A percentile compares a stretch with the other conserved stretches of the same genome.
These are phyloP conservation scores for Lasiurus borealis DNA, from an alignment of 2,113 vertebrate species.

Conservation along the genomic window DNA sequence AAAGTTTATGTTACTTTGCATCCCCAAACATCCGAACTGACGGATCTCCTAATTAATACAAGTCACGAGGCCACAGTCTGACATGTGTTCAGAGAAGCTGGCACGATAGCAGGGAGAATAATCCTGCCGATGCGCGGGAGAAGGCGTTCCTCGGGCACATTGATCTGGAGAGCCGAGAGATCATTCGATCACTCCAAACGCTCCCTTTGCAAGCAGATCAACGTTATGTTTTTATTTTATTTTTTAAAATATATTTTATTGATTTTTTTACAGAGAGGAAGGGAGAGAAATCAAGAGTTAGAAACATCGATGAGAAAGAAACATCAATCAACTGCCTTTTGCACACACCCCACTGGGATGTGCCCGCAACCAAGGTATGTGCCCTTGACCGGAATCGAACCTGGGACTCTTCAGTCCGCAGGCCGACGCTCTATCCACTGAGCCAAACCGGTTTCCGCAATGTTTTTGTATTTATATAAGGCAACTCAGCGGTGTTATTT, in stretches of 20 bases:
- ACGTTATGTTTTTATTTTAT: slow-evolving; percentile 38
- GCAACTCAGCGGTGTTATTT: slow-evolving; percentile 49
- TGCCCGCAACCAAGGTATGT: no score
- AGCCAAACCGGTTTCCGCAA: no score
- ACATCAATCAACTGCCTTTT: no score
- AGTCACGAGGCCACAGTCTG: background rate
- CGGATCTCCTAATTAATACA: slow-evolving; percentile 25
- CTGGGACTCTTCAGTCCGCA: no score
- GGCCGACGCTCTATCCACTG: no score
- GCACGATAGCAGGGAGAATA: background rate
- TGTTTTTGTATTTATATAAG: slow-evolving; percentile 49
- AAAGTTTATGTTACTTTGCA: slow-evolving; percentile 31
- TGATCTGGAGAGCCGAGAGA: background rate
- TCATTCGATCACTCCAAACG: slow-evolving; percentile 30
- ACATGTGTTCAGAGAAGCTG: slow-evolving; percentile 23
- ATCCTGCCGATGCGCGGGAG: no score
- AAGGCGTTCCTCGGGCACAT: background rate
- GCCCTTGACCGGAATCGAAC: no score
- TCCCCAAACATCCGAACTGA: background rate
- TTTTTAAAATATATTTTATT: no score
- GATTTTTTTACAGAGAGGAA: no score
- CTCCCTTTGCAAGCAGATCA: slow-evolving; percentile 34
- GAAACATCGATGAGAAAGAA: no score
- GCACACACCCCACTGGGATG: no score
- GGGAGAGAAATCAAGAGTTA: no score